Conservation (phyloP, 2,797 vertebrate species). For the Podargus strigoides region DNA sequence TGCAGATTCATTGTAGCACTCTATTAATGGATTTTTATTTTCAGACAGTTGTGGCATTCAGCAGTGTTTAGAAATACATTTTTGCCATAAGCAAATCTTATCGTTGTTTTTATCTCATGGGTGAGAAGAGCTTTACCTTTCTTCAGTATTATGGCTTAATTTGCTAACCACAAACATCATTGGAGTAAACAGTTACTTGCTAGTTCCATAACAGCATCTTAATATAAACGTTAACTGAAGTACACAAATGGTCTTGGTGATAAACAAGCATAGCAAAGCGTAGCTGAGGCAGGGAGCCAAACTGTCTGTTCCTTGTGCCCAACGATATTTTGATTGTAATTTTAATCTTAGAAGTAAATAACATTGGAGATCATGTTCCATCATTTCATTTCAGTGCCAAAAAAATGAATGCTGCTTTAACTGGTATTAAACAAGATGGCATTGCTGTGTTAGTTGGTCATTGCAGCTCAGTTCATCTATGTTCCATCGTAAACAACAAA, state of each 20-base stretch:
- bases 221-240: constrained; percentile 8
- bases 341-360: constrained; percentile 58
- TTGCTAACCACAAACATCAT: background rate
- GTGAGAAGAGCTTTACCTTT: background rate
- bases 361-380: background rate
- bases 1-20: background rate
- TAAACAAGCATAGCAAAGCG: constrained; percentile 7
- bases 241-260: background rate
- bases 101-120: background rate
- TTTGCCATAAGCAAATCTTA: background rate
- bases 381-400: constrained; percentile 22
- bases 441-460: background rate
- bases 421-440: background rate
- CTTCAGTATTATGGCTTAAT: background rate
- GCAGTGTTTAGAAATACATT: background rate
- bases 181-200: background rate
- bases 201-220: background rate
- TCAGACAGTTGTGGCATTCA: background rate
- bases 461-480: background rate
- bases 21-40: background rate
- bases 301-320: constrained; percentile 19
- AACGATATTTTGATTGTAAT: constrained; percentile 46
- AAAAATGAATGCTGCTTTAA: background rate
- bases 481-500: background rate
- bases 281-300: constrained; percentile 27